Conservation (phyloP, 2,888 invertebrate species). For the Drosophila mayaguana region DNA sequence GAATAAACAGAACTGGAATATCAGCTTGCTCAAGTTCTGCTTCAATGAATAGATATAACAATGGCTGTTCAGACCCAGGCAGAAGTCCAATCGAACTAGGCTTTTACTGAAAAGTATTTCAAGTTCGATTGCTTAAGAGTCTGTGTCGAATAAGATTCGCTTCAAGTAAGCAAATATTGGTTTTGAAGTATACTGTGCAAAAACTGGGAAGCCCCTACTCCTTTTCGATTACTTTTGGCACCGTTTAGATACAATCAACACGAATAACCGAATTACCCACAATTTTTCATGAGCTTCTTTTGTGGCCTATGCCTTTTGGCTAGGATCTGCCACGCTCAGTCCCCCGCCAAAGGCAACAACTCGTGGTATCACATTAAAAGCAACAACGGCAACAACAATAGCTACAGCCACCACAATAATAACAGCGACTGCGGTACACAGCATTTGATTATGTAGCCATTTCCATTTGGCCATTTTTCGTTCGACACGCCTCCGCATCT, state of each 20-base stretch:
- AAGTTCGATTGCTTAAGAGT: background rate
- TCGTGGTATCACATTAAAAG: conserved; percentile 39
- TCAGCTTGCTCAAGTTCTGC: background rate
- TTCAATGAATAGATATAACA: background rate
- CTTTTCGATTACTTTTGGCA: background rate
- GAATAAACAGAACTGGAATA: background rate
- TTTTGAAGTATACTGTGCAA: conserved; percentile 1
- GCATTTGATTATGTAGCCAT: conserved; percentile 56
- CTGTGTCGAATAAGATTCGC: background rate
- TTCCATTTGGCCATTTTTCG: conserved; percentile 53
- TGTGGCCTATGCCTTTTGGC: background rate
- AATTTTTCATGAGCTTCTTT: conserved; percentile 7
- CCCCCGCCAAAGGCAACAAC: background rate
- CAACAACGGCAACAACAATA: conserved; percentile 27
- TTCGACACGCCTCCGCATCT: conserved; percentile 25
- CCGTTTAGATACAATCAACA: conserved; percentile 13
- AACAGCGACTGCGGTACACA: background rate
- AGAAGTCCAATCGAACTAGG: background rate
- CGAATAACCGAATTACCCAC: conserved; percentile 16
- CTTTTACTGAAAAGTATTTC: background rate
- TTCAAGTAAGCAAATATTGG: background rate
- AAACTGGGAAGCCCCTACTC: background rate
- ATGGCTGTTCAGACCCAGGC: background rate
- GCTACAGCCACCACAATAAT: conserved; percentile 25
- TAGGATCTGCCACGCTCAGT: background rate